Percentiles rank a stretch among this genome's conserved stretches.
Conservation (phyloP, 2,888 invertebrate genomes). For the Hemithea aestivaria region DNA sequence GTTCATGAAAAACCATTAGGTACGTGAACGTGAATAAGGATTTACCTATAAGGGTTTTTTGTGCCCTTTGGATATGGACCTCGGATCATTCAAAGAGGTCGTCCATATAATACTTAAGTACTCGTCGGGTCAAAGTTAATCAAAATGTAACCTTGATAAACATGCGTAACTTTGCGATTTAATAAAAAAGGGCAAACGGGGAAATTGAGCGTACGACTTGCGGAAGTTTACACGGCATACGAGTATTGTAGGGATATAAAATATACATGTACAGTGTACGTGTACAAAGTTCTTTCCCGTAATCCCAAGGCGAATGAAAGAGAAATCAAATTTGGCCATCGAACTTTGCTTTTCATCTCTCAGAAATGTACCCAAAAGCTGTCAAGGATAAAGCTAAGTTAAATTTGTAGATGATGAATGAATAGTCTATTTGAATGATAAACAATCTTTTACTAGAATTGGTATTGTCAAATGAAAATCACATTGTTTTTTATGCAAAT, state of each 20-base stretch:
- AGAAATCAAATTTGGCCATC: constrained; percentile 5
- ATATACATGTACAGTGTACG: constrained; percentile 11
- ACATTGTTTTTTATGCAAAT: no score
- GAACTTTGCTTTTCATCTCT: constrained; percentile 6
- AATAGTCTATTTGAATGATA: no score
- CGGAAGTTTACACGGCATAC: constrained; percentile 20
- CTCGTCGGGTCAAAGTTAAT: constrained; percentile 4
- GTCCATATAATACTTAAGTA: no score
- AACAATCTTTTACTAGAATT: no score
- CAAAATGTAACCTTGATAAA: constrained; percentile 7
- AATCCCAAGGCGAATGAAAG: constrained; percentile 8
- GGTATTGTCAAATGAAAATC: no score
- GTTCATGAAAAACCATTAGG: no score
- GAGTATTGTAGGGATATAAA: constrained; percentile 13
- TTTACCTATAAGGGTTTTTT: no score
- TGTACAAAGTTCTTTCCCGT: constrained; percentile 8
- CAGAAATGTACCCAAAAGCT: constrained; percentile 1
- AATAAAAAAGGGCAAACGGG: constrained; percentile 22
- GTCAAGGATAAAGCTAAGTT: no score
- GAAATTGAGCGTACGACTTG: constrained; percentile 21
- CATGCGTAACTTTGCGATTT: constrained; percentile 14
- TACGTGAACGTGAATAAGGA: no score
- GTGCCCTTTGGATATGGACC: no score
- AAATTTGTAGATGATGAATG: no score
- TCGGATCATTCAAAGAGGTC: no score